Evolutionary conservation across 2,797 vertebrate species (phyloP), one percentile per base, ranked within the genome.

Genomic region (Artibeus jamaicensis): DNA sequence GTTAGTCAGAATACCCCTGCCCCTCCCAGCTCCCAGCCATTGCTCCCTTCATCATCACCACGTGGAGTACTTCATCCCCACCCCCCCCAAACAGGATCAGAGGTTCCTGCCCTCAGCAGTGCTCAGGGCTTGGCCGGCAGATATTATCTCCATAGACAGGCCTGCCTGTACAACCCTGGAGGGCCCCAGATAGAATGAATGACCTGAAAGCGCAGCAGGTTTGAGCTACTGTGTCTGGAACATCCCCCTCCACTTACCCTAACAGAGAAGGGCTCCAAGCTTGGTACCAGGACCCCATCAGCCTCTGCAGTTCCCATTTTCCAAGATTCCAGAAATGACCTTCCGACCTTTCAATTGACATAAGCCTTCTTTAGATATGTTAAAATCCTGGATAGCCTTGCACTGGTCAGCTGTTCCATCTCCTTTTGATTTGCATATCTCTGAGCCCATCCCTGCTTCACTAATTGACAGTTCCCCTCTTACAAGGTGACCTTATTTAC

Each of bases 301-400:
- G 42, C 44, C 65, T 34, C 55, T 24, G 42, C 24, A 68, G 14
- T 93, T 84, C 46, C 73, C 2, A 1, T 48, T 86, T 81, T 74
- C 71, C 74, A 92, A 39, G 90, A 50, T 96, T 96, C 92, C 92
- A 29, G 85, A 77, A 95, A 96, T 71, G 70, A 73, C 19, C 24
- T 11, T 53, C 1, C 37, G 32, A 74, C 70, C 44, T 73, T 93
- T 42, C 67, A 91, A 68, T 9, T 19, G 11, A 84, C 24, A 46
- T 24, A 83, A 19, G 44, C 81, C 48, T 96, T 89, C 96, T 96
- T 96, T 91, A 96, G 93, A 96, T 97, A 95, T 83, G 87, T 42
- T 93, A 91, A 96, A 86, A 77, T 77, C 88, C 39, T 50, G 5
- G 37, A 81, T 53, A 62, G 74, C 29, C 55, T 91, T 32, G 7